phyloP scores from a whole-genome alignment of 2,797 vertebrate genomes.

The Brachyrhaphis roseni region DNA sequence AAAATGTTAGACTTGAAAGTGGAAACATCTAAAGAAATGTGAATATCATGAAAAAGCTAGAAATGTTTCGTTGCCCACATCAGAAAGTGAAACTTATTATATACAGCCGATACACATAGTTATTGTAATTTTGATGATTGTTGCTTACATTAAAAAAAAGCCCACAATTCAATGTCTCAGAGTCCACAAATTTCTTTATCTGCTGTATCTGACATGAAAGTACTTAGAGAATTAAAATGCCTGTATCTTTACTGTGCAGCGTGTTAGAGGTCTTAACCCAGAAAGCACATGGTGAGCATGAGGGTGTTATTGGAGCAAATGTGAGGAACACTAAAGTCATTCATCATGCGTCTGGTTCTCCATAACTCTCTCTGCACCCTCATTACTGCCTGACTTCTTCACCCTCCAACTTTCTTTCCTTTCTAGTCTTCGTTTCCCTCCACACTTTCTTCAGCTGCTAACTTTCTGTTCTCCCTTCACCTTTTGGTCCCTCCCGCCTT shows the following conservation, averaged over 20 bases:
- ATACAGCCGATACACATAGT: background rate
- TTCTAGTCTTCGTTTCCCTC: background rate
- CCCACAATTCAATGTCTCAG: background rate
- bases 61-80: background rate
- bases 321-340: conserved; percentile 35
- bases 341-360: conserved; percentile 37
- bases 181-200: background rate
- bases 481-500: conserved; percentile 10
- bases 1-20: background rate
- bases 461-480: conserved; percentile 42
- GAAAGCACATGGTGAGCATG: conserved; percentile 44
- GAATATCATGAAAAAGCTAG: background rate
- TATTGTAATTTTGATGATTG: background rate
- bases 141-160: background rate
- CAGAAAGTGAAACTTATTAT: background rate
- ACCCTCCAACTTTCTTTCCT: conserved; percentile 10
- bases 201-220: background rate
- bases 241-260: background rate
- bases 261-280: conserved; percentile 24
- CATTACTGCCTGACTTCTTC: conserved; percentile 38
- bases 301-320: conserved; percentile 45
- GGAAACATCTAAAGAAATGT: conserved; percentile 1
- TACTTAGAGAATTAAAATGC: background rate
- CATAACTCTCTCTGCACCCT: conserved; percentile 17
- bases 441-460: background rate